Conservation (phyloP, 2,888 invertebrate genomes). For the Molorchus minor region DNA sequence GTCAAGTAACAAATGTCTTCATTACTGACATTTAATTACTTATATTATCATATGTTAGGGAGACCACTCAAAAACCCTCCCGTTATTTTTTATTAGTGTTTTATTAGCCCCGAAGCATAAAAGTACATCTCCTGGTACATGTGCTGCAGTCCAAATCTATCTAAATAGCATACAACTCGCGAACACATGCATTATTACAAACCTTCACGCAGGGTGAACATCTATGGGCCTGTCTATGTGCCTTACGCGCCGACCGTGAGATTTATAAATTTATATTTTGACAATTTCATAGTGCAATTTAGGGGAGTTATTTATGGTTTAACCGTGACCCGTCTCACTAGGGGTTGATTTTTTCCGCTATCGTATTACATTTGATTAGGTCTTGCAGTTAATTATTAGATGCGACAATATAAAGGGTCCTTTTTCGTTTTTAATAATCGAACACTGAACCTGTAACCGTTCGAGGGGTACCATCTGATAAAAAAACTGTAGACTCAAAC, state of each 20-base stretch:
- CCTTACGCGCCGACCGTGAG: slow-evolving; percentile 59
- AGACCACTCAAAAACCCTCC: too few relatives aligned
- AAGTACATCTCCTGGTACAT: slow-evolving; percentile 37
- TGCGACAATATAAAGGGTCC: too few relatives aligned
- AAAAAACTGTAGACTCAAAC: too few relatives aligned
- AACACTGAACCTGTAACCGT: too few relatives aligned
- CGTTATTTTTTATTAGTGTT: too few relatives aligned
- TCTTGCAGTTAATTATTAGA: slow-evolving; percentile 31
- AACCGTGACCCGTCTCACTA: slow-evolving; percentile 44
- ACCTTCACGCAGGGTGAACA: slow-evolving; percentile 60
- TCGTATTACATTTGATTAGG: slow-evolving; percentile 51
- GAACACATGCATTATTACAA: slow-evolving; percentile 60
- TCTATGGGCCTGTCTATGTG: slow-evolving; percentile 48
- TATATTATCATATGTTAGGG: too few relatives aligned
- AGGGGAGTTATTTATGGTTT: slow-evolving; percentile 60
- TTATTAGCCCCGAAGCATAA: background rate
- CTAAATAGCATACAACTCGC: slow-evolving; percentile 56
- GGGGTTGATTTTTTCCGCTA: slow-evolving; percentile 43
- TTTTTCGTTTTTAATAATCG: too few relatives aligned
- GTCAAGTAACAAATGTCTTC: too few relatives aligned
- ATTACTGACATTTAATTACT: too few relatives aligned
- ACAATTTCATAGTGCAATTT: slow-evolving; percentile 62
- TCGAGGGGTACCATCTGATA: too few relatives aligned
- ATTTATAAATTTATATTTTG: slow-evolving; percentile 65
- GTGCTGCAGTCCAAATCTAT: slow-evolving; percentile 42